Conservation (phyloP, 2,888 invertebrate species). For the Apoda limacodes region DNA sequence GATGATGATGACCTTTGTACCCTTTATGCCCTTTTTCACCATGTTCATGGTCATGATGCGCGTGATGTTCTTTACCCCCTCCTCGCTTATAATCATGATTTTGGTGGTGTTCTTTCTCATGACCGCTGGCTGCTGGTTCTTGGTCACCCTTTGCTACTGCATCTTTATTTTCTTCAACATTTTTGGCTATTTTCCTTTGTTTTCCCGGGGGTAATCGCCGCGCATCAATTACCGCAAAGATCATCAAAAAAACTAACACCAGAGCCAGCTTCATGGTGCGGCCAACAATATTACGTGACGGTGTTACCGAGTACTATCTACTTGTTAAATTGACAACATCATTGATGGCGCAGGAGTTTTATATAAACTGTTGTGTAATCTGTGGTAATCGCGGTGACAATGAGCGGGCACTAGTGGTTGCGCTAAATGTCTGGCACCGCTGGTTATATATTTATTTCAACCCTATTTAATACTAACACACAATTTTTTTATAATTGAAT, state of each 20-base stretch:
- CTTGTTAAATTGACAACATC: constrained; percentile 49
- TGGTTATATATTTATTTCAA: constrained; percentile 2
- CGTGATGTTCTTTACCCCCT: constrained; percentile 75
- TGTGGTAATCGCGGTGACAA: constrained; percentile 47
- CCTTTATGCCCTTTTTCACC: constrained; percentile 80
- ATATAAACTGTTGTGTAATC: constrained; percentile 65
- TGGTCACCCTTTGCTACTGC: constrained; percentile 29
- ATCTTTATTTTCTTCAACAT: constrained; percentile 26
- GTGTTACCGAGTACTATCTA: constrained; percentile 29
- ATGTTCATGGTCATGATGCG: constrained; percentile 73
- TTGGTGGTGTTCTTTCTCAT: constrained; percentile 59
- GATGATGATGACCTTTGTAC: constrained; percentile 76
- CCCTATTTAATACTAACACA: too few relatives aligned
- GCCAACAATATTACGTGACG: too few relatives aligned
- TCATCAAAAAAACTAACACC: constrained; percentile 36
- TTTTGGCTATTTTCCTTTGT: too few relatives aligned
- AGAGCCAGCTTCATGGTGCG: constrained; percentile 45
- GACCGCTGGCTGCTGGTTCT: constrained; percentile 48
- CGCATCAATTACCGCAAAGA: constrained; percentile 33
- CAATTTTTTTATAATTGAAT: too few relatives aligned
- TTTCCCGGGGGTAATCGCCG: constrained; percentile 40
- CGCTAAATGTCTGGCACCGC: constrained; percentile 25
- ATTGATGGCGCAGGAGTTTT: constrained; percentile 58
- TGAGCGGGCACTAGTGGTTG: constrained; percentile 30
- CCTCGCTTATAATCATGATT: constrained; percentile 71